A percentile compares a stretch with the other conserved stretches of the same genome.
Conservation (phyloP, 2,797 vertebrate species). For the Pseudotriccus pelzelni region DNA sequence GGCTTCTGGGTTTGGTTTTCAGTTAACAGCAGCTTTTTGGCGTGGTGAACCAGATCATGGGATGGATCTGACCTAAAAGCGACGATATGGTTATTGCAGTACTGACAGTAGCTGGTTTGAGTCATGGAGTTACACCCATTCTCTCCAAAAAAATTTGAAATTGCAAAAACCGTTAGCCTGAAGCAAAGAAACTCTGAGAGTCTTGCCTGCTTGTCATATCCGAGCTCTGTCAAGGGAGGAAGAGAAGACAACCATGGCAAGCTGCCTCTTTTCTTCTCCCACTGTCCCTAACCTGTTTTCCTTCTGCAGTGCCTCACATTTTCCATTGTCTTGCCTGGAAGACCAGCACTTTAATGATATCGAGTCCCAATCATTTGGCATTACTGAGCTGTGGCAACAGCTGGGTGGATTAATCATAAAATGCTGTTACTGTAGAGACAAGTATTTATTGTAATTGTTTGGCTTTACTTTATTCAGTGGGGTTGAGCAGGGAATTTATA, state of each 20-base stretch:
- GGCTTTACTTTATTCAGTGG: neutral
- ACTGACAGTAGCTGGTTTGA: neutral
- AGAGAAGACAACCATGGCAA: neutral
- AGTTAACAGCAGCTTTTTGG: neutral
- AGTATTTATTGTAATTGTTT: neutral
- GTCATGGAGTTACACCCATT: constrained; percentile 15
- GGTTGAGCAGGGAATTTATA: neutral
- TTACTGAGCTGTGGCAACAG: constrained; percentile 20
- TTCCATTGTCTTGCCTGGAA: neutral
- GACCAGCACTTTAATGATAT: neutral
- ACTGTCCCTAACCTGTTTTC: constrained; percentile 21
- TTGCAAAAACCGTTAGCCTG: constrained; percentile 17
- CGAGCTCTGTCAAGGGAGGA: neutral
- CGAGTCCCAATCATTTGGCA: neutral
- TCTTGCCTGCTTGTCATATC: neutral
- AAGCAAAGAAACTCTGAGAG: neutral
- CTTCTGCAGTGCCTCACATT: constrained; percentile 9
- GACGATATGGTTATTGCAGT: neutral
- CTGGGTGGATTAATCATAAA: constrained; percentile 31
- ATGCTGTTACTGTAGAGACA: neutral
- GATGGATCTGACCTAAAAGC: neutral
- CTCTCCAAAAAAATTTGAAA: neutral
- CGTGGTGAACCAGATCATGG: neutral
- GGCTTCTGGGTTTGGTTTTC: neutral
- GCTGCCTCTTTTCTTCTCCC: neutral